Conservation (phyloP, 2,113 vertebrate species). For the Pteruthius melanotis region DNA sequence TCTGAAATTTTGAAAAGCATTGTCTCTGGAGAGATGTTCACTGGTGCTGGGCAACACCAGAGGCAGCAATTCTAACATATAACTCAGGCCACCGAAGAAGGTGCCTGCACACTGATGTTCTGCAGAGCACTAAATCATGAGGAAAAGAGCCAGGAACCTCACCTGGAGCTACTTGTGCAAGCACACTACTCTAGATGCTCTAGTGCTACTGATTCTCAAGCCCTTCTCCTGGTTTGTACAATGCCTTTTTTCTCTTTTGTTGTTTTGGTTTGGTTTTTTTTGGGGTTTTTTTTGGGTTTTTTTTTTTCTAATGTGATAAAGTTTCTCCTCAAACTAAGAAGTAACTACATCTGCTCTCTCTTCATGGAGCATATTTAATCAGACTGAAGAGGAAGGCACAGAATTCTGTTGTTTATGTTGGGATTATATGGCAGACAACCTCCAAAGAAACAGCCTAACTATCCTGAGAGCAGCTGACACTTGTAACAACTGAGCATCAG, state of each 20-base stretch:
- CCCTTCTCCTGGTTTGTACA: not conserved
- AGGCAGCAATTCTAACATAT: not conserved
- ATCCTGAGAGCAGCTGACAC: not conserved
- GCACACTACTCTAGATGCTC: not conserved
- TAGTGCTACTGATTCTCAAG: accelerated
- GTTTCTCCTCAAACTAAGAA: not conserved
- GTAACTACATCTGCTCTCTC: not conserved
- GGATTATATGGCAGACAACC: not conserved
- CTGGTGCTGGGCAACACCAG: not conserved
- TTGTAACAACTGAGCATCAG: not conserved
- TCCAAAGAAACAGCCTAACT: not conserved
- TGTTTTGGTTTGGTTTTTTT: too few species aligned
- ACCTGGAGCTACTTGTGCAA: not conserved
- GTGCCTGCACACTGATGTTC: accelerated
- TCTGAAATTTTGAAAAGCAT: not conserved
- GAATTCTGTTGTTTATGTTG: not conserved
- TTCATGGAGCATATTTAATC: not conserved
- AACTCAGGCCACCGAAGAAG: not conserved
- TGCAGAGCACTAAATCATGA: not conserved
- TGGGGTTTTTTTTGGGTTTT: too few species aligned
- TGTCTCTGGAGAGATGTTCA: not conserved
- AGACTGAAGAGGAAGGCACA: not conserved
- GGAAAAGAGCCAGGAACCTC: not conserved
- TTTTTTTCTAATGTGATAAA: not conserved
- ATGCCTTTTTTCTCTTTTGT: not conserved